Evolutionary conservation across 2,888 invertebrate genomes (phyloP).

Genomic region (Nymphalis urticae): DNA sequence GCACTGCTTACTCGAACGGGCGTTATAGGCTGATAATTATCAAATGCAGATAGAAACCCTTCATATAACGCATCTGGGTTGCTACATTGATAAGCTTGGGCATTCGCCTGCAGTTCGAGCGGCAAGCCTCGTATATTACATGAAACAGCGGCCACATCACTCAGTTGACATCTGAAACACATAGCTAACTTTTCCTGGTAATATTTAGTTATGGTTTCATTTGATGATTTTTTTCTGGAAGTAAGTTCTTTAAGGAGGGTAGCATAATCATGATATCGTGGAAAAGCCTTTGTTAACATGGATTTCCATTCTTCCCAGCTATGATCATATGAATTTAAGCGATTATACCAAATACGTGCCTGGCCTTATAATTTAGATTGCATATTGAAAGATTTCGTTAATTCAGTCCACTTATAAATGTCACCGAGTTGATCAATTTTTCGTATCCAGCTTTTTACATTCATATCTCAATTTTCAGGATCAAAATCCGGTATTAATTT

Average conservation of each 20-base stretch:
- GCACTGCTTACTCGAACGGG: too few relatives aligned
- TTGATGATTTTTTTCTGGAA: constrained; percentile 39
- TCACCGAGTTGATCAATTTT: too few relatives aligned
- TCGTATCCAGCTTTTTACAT: too few relatives aligned
- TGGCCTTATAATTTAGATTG: too few relatives aligned
- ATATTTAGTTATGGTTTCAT: constrained; percentile 44
- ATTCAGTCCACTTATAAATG: too few relatives aligned
- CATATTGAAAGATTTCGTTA: too few relatives aligned
- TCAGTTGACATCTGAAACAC: constrained; percentile 44
- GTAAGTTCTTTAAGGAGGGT: constrained; percentile 42
- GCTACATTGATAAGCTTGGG: constrained; percentile 42
- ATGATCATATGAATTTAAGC: too few relatives aligned
- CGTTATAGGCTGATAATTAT: constrained; percentile 36
- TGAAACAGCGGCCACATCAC: constrained; percentile 40
- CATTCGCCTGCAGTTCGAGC: constrained; percentile 40
- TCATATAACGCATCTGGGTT: constrained; percentile 42
- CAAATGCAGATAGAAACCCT: constrained; percentile 34
- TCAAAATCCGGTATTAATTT: too few relatives aligned
- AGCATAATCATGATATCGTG: constrained; percentile 41
- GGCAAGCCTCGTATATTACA: constrained; percentile 44
- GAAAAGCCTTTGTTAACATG: too few relatives aligned
- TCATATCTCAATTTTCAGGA: too few relatives aligned
- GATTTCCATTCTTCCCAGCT: too few relatives aligned
- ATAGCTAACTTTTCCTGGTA: constrained; percentile 47
- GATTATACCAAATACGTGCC: too few relatives aligned